Base-by-base conservation (phyloP, 2,888 invertebrate genomes). In the Eupithecia exiguata region DNA sequence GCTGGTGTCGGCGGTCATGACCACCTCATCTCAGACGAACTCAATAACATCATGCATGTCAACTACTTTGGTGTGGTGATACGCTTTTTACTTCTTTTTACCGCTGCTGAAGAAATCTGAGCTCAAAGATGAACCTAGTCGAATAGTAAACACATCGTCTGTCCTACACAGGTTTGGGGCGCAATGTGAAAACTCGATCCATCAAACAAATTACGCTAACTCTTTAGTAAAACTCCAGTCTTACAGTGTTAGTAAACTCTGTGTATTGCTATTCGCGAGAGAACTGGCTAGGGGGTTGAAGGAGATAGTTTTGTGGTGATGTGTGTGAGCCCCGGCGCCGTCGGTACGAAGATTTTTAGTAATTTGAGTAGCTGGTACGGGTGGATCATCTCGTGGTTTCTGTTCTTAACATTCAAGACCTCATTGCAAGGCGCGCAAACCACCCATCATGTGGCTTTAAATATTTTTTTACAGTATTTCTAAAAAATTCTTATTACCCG, bases 31-130 rank as follows among this genome's bases (percentile, higher is more conserved):
- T 95, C 96, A 80, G 98, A 98, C 84, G 97, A 97, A 0, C 90
- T 99, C 75, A 98, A 98, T 86, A 91, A 96, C 78, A 97, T 97
- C 12, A 97, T 98, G 97, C 98, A 97, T 53, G 97, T 98, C 4
- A 99, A 99, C 88, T 97, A 98, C 84, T 98, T 97, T 88, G 99
- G 99, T 0, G 97, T 97, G 40, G 99, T 99, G 87, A 93, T 99
- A 43, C 92, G 99, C 43, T 98, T 98, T 0, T 96, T 98, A 84
- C 95, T 99, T 14, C 95, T n/a, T 99, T 3, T 95, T 98, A 72
- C 97, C 97, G 86, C 90, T 97, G 49, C 83, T 98, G 78, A 97
- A 96, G 86, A 96, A 95, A 83, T 81, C 90, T 0, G 90, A 87
- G 0, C 81, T 67, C 0, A 36, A 79, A 7, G 95, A 96, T 0